Base-by-base conservation (phyloP, 2,888 invertebrate genomes). In the Meliscaeva auricollis region DNA sequence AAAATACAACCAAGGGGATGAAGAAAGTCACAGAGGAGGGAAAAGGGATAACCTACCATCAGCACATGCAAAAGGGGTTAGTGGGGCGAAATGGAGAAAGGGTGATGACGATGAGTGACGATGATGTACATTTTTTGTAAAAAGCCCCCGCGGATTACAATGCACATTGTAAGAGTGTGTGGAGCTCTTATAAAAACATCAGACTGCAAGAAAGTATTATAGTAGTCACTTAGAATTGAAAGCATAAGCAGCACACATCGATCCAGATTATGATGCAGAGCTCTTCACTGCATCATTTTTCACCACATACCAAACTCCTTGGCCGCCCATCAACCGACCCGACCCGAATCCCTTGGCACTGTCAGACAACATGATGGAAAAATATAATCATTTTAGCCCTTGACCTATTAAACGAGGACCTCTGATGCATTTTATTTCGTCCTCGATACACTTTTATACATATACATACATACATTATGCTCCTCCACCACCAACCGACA, bases 371-470 rank as follows among this genome's bases (percentile, higher is more conserved):
- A 56, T 75, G 79, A 79, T 84, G 79, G 38, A 60, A 79, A 79
- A 77, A 84, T 52, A 72, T 75, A 84, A 79, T 79, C 58, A 84
- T 84, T 84, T 64, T 52, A 80, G 84, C 75, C 84, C 84, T 84
- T 84, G 84, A 80, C 84, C 84, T 80, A 84, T 84, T 84, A 80
- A 80, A 80, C 72, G 60, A 84, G 75, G 35, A 84, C 66, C 80
- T 76, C 70, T 72, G n/a, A n/a, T n/a, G 50, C 76, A 82, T 66
- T 72, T 66, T 32, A 46, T 80, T 50, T 60, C 38, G 62, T 56
- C 30, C 66, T 68, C 77, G 70, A 82, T 82, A 72, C 41, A 54
- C 41, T 50, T 30, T 48, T 52, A 64, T 32, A 17, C 15, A 20
- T 5, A 30, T 66, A 8, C n/a, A 32, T 26, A 20, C 26, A 6